Base-by-base conservation (phyloP, 2,797 vertebrate genomes). In the Argya squamiceps region DNA sequence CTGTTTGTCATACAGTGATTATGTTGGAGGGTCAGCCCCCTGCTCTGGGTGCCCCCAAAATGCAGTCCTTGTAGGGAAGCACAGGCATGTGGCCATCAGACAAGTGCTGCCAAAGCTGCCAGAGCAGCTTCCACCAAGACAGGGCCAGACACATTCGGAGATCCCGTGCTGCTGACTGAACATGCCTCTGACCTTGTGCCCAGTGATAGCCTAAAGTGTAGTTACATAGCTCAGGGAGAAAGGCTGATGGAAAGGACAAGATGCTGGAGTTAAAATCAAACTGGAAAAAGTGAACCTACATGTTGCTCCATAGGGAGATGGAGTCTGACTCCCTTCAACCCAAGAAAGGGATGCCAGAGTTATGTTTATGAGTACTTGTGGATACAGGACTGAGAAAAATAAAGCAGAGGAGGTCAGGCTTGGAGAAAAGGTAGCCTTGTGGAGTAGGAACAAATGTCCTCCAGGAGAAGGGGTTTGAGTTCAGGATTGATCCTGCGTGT, bases 31-130 rank as follows among this genome's bases (percentile, higher is more conserved):
- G 29, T 26, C 39, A 53, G 29, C 4, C 18, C 36, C 7, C 3
- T 27, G 22, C 37, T 50, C n/a, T 5, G 1, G 10, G 3, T 6
- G 1, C 4, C 36, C 49, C 34, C 7, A 12, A 4, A 62, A 39
- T 0, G 0, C 68, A 59, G 18, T 12, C 43, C 39, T 2, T 1
- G 0, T 4, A 17, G 18, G 27, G 22, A 55, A 11, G 20, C 36
- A 37, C 41, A 68, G 14, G 11, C 30, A 18, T 2, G 3, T 41
- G 76, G 26, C 49, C 76, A 55, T 41, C 30, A 37, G 30, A 19
- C 5, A 5, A 0, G 12, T n/a, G 19, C 76, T 52, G 27, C 50
- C 11, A 16, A 1, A 1, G 21, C 12, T n/a, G 19, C 23, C 46
- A 73, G 58, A 47, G 27, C 46, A 69, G 4, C 29, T 73, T 37